Evolutionary conservation across 2,797 vertebrate genomes (phyloP).

Genomic region (Botia kubotai): DNA sequence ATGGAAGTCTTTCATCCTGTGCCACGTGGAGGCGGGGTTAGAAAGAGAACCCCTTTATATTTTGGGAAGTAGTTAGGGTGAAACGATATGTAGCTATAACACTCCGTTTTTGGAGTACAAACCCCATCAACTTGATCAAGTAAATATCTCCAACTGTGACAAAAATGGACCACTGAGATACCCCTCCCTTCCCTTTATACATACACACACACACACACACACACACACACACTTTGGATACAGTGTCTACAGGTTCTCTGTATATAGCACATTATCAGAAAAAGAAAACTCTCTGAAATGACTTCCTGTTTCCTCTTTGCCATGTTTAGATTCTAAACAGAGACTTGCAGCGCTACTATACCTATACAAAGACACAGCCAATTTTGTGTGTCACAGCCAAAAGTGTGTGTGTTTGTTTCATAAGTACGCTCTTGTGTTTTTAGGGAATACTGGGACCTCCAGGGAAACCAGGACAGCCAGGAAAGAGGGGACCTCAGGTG

Average conservation of each 20-base stretch:
- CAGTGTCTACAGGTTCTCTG: slow-evolving; percentile 25
- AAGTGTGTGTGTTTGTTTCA: slow-evolving; percentile 22
- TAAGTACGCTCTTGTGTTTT: slow-evolving; percentile 51
- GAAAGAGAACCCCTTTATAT: background rate
- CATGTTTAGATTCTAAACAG: slow-evolving; percentile 48
- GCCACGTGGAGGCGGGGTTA: slow-evolving; percentile 46
- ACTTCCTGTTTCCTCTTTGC: slow-evolving; percentile 51
- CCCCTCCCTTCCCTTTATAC: slow-evolving; percentile 2
- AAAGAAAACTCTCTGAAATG: slow-evolving; percentile 48
- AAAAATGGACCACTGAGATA: slow-evolving; percentile 8
- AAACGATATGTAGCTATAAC: background rate
- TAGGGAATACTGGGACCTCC: slow-evolving; percentile 90
- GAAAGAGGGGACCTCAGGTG: slow-evolving; percentile 91
- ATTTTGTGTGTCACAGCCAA: background rate
- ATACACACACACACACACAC: slow-evolving; percentile 26
- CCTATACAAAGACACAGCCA: slow-evolving; percentile 2
- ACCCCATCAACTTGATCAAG: too few relatives aligned
- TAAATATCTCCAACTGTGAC: background rate
- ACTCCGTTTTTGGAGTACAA: too few relatives aligned
- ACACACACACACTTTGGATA: slow-evolving; percentile 15
- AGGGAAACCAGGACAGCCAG: slow-evolving; percentile 87
- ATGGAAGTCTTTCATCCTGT: slow-evolving; percentile 55
- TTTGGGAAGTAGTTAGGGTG: background rate
- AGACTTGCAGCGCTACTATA: background rate
- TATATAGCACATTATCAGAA: slow-evolving; percentile 40